Evolutionary conservation across 1,140 invertebrate species (phyloP).

Genomic region (Lineus longissimus): DNA sequence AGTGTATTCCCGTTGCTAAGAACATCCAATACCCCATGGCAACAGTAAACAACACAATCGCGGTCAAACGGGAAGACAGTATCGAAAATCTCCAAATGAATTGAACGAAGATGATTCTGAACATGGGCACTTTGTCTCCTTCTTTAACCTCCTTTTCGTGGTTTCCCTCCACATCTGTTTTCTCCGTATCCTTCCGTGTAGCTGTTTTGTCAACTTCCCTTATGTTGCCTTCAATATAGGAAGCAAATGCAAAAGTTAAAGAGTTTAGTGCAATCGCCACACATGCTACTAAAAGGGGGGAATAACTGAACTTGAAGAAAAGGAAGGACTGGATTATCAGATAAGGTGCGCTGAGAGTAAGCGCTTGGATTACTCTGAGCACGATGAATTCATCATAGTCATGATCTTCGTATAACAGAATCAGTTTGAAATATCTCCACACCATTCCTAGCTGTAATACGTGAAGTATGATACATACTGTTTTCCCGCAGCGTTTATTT

Average conservation of each 20-base stretch:
- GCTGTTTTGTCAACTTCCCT: not conserved
- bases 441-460: slow-evolving; percentile 2
- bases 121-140: not conserved
- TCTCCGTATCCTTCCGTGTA: not conserved
- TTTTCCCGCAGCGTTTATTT: not conserved
- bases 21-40: not conserved
- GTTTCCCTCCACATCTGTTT: not conserved
- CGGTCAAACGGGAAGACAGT: not conserved
- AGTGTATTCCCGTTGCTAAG: not conserved
- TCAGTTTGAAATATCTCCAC: slow-evolving; percentile 9
- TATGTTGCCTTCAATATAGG: not conserved
- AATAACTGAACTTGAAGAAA: not conserved
- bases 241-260: not conserved
- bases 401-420: not conserved
- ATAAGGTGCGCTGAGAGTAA: not conserved
- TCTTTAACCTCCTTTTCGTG: not conserved
- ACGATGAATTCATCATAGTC: not conserved
- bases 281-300: not conserved
- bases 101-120: not conserved
- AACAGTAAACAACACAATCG: not conserved
- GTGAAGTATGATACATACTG: slow-evolving; percentile 1
- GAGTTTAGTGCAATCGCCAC: not conserved
- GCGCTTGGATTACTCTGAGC: not conserved
- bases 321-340: slow-evolving; percentile 2
- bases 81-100: not conserved